These are phyloP conservation scores for Leptoclinus maculatus DNA, from an alignment of 2,797 vertebrate species.

Conservation along the genomic window DNA sequence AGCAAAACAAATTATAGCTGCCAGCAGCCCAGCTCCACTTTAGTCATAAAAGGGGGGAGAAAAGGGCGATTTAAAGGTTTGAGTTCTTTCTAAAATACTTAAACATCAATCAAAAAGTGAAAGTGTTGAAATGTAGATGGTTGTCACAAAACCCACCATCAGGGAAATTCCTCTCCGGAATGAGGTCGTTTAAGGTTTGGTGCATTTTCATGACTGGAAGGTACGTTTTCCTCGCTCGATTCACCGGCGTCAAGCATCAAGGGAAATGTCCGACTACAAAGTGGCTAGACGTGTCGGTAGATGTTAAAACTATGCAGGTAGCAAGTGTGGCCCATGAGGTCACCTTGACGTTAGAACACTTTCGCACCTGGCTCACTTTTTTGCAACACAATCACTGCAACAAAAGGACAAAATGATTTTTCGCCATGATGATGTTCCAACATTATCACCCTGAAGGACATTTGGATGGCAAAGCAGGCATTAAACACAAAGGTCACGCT, in stretches of 20 bases:
- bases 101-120: not conserved
- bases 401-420: not conserved
- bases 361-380: not conserved
- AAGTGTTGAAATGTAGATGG: not conserved
- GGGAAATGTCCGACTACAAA: not conserved
- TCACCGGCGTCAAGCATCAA: not conserved
- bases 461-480: not conserved
- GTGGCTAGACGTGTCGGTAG: not conserved
- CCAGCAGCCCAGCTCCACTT: not conserved
- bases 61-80: not conserved
- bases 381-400: not conserved
- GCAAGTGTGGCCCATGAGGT: not conserved
- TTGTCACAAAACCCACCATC: not conserved
- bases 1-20: slow-evolving; percentile 39
- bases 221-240: not conserved
- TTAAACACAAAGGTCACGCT: not conserved
- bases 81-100: not conserved
- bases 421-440: not conserved
- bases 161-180: not conserved
- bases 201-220: not conserved
- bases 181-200: not conserved
- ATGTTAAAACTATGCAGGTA: not conserved
- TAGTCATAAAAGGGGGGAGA: not conserved
- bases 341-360: not conserved
- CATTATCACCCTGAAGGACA: not conserved